A percentile compares a stretch with the other conserved stretches of the same genome.
These are phyloP conservation scores for Leucoptera coffeella DNA, from an alignment of 2,888 invertebrate species.

Conservation along the genomic window DNA sequence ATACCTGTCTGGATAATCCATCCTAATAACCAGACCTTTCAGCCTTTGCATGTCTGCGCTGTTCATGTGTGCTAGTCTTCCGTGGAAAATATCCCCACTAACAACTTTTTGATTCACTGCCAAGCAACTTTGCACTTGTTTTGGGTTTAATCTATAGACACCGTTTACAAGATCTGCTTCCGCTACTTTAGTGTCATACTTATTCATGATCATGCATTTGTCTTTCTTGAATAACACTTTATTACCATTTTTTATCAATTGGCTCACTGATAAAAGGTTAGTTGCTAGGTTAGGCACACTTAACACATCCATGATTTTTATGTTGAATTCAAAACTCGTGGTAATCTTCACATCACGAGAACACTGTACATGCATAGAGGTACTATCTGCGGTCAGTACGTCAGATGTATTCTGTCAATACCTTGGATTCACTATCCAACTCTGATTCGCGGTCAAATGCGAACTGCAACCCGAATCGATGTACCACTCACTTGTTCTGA, in stretches of 20 bases:
- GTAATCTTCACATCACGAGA: slow-evolving; percentile 4
- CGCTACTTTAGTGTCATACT: slow-evolving; percentile 2
- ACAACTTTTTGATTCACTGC: background rate
- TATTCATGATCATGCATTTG: slow-evolving; percentile 3
- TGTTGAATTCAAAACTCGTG: slow-evolving; percentile 2
- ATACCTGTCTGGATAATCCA: background rate
- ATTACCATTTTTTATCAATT: slow-evolving; percentile 5
- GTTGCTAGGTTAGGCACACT: slow-evolving; percentile 5
- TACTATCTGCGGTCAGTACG: slow-evolving; percentile 2
- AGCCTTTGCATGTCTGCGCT: slow-evolving; percentile 3
- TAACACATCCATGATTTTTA: slow-evolving; percentile 3
- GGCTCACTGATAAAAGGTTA: slow-evolving; percentile 5
- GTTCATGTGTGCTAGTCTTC: slow-evolving; percentile 1
- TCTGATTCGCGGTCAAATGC: slow-evolving; percentile 4
- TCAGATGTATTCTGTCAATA: background rate
- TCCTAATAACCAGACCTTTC: slow-evolving; percentile 1
- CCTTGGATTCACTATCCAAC: background rate
- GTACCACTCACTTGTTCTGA: slow-evolving; percentile 3
- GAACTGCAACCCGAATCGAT: slow-evolving; percentile 5
- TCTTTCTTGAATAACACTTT: slow-evolving; percentile 3
- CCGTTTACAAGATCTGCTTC: slow-evolving; percentile 2
- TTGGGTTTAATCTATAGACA: slow-evolving; percentile 2
- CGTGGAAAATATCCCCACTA: slow-evolving; percentile 1
- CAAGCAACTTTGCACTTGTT: background rate
- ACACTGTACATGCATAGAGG: slow-evolving; percentile 3